Evolutionary conservation across 2,113 vertebrate genomes (phyloP).

Genomic region (Coturnix japonica): DNA sequence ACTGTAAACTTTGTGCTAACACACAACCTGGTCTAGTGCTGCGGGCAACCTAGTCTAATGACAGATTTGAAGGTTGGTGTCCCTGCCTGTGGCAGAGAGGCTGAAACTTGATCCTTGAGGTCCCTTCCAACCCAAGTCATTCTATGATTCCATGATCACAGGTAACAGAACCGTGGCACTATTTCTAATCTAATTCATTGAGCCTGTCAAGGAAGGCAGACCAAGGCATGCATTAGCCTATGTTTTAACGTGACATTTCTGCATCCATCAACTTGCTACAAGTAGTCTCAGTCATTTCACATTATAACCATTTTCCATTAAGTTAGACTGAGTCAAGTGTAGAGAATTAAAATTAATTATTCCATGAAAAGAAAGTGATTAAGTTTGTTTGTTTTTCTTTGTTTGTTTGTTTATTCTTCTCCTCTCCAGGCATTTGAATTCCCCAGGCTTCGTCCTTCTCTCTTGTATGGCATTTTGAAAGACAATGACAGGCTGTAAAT

Average conservation of each 20-base stretch:
- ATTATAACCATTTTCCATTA: not conserved
- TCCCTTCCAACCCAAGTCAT: no score
- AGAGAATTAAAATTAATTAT: conserved; percentile 27
- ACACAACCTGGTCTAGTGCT: no score
- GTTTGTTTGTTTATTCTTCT: conserved; percentile 11
- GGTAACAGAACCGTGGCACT: not conserved
- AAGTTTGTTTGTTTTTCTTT: not conserved
- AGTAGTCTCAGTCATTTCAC: not conserved
- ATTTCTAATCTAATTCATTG: not conserved
- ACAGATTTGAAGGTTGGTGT: no score
- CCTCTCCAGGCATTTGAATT: not conserved
- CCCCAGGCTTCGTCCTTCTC: not conserved
- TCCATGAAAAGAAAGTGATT: not conserved
- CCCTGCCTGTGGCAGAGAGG: no score
- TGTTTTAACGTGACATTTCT: not conserved
- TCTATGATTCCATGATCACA: not conserved
- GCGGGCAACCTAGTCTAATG: no score
- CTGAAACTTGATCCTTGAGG: no score
- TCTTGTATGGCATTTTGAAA: conserved; percentile 33
- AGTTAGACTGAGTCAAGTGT: not conserved
- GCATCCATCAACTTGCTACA: not conserved
- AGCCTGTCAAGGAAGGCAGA: not conserved
- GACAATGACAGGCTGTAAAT: conserved; percentile 54
- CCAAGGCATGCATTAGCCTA: not conserved
- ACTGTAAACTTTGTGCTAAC: not conserved